These are phyloP conservation scores for Rana temporaria DNA, from an alignment of 2,113 vertebrate species.

Conservation along the genomic window DNA sequence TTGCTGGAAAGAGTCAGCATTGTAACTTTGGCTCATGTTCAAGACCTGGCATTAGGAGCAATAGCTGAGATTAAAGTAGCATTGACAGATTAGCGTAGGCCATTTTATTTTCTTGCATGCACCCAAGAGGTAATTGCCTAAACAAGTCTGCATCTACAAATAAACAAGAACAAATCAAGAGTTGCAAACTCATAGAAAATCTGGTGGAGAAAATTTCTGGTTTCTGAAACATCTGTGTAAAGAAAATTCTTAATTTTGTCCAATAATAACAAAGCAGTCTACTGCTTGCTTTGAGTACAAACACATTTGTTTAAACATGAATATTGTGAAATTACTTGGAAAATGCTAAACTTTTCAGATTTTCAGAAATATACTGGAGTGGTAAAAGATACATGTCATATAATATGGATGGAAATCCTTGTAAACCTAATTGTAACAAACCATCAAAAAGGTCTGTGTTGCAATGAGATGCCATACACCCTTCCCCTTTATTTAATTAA, in stretches of 20 bases:
- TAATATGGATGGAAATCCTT: too few species aligned
- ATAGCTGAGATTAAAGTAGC: not conserved
- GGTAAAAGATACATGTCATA: too few species aligned
- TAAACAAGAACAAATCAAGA: too few species aligned
- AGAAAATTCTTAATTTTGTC: not conserved
- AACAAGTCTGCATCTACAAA: too few species aligned
- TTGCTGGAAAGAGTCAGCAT: conserved; percentile 1
- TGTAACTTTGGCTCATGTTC: conserved; percentile 8
- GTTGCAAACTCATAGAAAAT: too few species aligned
- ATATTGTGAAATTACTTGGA: not conserved
- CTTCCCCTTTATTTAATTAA: too few species aligned
- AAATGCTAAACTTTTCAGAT: not conserved
- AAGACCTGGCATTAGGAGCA: not conserved
- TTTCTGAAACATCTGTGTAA: too few species aligned
- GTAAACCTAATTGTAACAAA: too few species aligned
- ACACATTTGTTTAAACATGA: conserved; percentile 20
- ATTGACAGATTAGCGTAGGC: conserved; percentile 13
- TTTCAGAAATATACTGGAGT: too few species aligned
- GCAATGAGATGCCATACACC: too few species aligned
- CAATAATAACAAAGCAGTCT: not conserved
- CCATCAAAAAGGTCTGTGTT: too few species aligned
- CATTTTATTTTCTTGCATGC: not conserved
- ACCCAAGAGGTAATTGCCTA: not conserved
- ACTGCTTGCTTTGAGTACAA: not conserved
- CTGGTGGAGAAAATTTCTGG: too few species aligned